A percentile compares a stretch with the other conserved stretches of the same genome.
Conservation (phyloP, 2,888 invertebrate species). For the Macrophya annulata region DNA sequence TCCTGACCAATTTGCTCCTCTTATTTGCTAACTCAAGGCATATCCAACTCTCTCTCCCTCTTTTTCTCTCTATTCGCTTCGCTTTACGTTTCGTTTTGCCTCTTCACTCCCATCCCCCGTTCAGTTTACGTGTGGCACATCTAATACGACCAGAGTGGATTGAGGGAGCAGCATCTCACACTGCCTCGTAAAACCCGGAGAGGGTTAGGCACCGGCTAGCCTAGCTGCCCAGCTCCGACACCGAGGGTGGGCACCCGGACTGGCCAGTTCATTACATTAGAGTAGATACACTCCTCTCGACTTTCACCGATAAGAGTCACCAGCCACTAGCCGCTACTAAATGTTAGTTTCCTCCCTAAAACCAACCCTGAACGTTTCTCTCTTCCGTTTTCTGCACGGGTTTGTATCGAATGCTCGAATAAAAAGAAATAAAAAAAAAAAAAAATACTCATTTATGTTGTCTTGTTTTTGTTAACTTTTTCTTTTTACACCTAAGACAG, state of each 20-base stretch:
- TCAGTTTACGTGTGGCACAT: conserved; percentile 44
- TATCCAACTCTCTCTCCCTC: neutral
- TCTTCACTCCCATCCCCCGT: neutral
- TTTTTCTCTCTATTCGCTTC: neutral
- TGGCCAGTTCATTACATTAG: conserved; percentile 57
- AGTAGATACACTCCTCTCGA: conserved; percentile 51
- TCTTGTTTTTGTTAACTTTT: too few relatives aligned
- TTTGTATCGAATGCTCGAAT: neutral
- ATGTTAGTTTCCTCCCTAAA: conserved; percentile 41
- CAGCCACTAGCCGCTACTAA: conserved; percentile 53
- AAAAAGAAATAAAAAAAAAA: neutral
- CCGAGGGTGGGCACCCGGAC: conserved; percentile 17
- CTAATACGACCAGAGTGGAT: conserved; percentile 54
- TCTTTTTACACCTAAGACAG: neutral
- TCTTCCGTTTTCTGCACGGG: neutral
- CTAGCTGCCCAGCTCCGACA: conserved; percentile 8
- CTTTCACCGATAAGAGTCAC: conserved; percentile 56
- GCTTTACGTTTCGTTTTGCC: conserved; percentile 37
- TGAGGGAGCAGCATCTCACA: conserved; percentile 47
- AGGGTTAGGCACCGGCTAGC: conserved; percentile 42
- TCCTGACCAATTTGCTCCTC: conserved; percentile 44
- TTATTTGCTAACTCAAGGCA: conserved; percentile 12
- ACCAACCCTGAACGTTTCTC: conserved; percentile 1
- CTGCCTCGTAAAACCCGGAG: conserved; percentile 51
- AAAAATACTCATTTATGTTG: too few relatives aligned